These are phyloP conservation scores for Eupithecia inturbata DNA, from an alignment of 2,888 invertebrate species.

Conservation along the genomic window DNA sequence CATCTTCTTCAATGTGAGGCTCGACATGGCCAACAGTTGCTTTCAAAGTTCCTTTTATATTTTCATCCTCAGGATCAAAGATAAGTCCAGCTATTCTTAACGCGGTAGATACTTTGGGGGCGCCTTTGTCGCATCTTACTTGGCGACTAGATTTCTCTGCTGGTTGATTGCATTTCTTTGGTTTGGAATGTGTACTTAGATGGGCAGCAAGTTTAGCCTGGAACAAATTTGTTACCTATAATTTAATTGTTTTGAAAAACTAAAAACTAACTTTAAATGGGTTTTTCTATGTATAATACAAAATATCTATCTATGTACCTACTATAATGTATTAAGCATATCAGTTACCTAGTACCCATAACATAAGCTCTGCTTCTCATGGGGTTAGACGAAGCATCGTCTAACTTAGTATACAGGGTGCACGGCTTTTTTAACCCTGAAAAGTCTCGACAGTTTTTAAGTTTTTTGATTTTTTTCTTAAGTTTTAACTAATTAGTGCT, in stretches of 20 bases:
- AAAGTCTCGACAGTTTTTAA: too few relatives aligned
- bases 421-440: too few relatives aligned
- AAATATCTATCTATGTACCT: too few relatives aligned
- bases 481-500: too few relatives aligned
- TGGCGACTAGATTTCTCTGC: constrained; percentile 61
- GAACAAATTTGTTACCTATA: constrained; percentile 11
- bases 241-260: background rate
- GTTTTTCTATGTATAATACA: too few relatives aligned
- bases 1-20: constrained; percentile 24
- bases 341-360: too few relatives aligned
- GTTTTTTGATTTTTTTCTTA: too few relatives aligned
- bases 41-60: constrained; percentile 23
- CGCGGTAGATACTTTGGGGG: constrained; percentile 62
- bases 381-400: too few relatives aligned
- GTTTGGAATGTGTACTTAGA: constrained; percentile 45
- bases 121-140: constrained; percentile 66
- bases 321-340: too few relatives aligned
- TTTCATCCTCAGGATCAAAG: constrained; percentile 31
- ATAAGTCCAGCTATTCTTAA: constrained; percentile 65
- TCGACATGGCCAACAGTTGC: background rate
- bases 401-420: too few relatives aligned
- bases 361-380: too few relatives aligned
- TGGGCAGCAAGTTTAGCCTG: constrained; percentile 68
- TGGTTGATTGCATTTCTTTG: constrained; percentile 25
- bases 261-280: too few relatives aligned